These are phyloP conservation scores for Emmelina monodactyla DNA, from an alignment of 2,888 invertebrate genomes.

Conservation along the genomic window DNA sequence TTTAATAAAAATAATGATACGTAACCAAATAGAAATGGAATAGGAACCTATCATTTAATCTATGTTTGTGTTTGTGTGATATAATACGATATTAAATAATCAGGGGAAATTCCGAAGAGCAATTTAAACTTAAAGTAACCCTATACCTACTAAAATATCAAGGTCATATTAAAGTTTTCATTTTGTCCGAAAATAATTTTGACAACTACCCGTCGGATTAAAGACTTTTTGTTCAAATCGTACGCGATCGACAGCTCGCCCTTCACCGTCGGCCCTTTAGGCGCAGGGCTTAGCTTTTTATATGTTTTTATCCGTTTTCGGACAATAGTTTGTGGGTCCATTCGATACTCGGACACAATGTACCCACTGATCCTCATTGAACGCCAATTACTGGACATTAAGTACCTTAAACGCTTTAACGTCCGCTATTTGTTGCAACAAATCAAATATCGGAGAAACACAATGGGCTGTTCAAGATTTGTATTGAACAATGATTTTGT, in stretches of 20 bases:
- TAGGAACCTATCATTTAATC: no score
- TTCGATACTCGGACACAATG: constrained; percentile 58
- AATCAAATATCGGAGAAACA: constrained; percentile 53
- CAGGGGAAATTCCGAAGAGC: neutral
- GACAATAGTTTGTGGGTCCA: constrained; percentile 39
- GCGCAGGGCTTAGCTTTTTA: constrained; percentile 45
- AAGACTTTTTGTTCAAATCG: constrained; percentile 27
- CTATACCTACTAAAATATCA: neutral
- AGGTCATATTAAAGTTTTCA: constrained; percentile 3
- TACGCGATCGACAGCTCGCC: constrained; percentile 40
- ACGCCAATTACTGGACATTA: constrained; percentile 67
- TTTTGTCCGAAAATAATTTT: no score
- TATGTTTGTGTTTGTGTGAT: neutral
- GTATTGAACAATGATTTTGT: constrained; percentile 42
- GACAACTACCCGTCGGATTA: constrained; percentile 2
- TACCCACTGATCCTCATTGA: constrained; percentile 66
- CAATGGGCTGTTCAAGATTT: constrained; percentile 52
- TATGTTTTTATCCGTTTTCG: constrained; percentile 33
- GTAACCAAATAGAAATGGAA: no score
- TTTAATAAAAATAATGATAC: no score
- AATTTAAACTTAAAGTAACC: neutral
- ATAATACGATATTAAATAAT: neutral
- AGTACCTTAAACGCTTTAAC: constrained; percentile 62
- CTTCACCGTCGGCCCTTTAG: constrained; percentile 42
- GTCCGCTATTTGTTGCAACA: constrained; percentile 61